Base-by-base conservation (phyloP, 2,797 vertebrate genomes). In the Typhlichthys eigenmanni region DNA sequence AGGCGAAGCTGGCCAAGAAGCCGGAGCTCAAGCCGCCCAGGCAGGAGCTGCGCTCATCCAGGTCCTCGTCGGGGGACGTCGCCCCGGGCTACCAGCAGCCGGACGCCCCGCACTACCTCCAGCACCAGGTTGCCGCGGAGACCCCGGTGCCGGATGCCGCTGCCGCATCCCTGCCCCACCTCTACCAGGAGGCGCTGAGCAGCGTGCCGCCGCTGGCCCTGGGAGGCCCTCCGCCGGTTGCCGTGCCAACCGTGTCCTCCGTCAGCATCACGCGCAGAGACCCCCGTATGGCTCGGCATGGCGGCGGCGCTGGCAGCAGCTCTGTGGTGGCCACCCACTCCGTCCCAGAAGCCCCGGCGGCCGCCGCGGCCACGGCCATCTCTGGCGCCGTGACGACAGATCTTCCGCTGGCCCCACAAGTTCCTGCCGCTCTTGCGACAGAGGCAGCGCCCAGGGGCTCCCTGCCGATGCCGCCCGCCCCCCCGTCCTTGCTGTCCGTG, bases 221-320 rank as follows among this genome's bases (percentile, higher is more conserved):
- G 52, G 46, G 24, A 29, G 24, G 82, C 49, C 74, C 78, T 1
- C 24, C 64, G 2, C 55, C 87, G 1, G 52, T 87, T 34, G 47
- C 62, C 13, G 62, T 54, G 6, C 85, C 91, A 0, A 69, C 91
- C 0, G 83, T 93, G 49, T 93, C 91, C 11, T 96, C 95, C 0
- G 95, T 97, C 45, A 96, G 90, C 0, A 93, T 96, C 82, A 96
- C 95, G 3, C 95, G 96, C 67, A 91, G 96, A 70, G 96, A 98
- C 79, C 96, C 97, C 0, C 92, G 97, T 64, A 96, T 94, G 51
- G 95, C 95, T 4, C 80, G 94, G 62, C 90, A 93, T 47, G 71
- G 84, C 14, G 82, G 90, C 0, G 74, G 77, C 24, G 4, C 24
- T 29, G 24, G 24, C 24, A 29, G 24, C 24, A 29, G 24, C 24